Evolutionary conservation across 2,113 vertebrate genomes (phyloP).

Genomic region (Thomomys bottae): DNA sequence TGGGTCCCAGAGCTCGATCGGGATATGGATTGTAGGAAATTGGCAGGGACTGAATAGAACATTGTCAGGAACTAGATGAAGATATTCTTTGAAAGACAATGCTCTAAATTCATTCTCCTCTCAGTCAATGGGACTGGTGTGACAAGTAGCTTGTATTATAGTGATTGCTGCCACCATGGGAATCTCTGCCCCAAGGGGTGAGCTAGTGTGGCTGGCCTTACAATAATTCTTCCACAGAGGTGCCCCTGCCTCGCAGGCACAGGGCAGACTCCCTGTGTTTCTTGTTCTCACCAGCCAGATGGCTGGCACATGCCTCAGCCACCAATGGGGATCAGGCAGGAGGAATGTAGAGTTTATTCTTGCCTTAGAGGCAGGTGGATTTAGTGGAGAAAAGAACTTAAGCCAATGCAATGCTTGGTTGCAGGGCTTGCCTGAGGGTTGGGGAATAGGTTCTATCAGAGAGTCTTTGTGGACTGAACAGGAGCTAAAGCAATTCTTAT

Average conservation of each 20-base stretch:
- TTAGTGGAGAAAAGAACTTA: background rate
- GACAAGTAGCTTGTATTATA: constrained; percentile 8
- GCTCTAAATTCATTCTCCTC: constrained; percentile 33
- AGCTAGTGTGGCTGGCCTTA: background rate
- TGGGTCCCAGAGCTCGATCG: background rate
- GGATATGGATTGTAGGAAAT: background rate
- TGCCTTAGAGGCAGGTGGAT: background rate
- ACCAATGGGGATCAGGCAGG: background rate
- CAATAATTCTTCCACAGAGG: background rate
- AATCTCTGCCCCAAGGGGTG: background rate
- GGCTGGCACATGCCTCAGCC: background rate
- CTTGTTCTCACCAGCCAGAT: background rate
- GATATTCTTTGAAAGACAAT: constrained; percentile 55
- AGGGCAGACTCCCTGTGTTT: no score
- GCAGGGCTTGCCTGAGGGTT: no score
- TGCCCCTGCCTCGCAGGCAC: background rate
- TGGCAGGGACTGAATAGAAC: constrained; percentile 3
- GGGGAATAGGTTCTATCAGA: background rate
- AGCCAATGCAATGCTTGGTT: background rate
- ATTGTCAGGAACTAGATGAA: constrained; percentile 43
- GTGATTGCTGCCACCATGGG: background rate
- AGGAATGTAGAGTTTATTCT: background rate
- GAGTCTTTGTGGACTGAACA: background rate
- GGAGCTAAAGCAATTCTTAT: background rate
- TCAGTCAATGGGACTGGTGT: constrained; percentile 15